Base-by-base conservation (phyloP, 2,888 invertebrate genomes). In the Aplocera efformata region DNA sequence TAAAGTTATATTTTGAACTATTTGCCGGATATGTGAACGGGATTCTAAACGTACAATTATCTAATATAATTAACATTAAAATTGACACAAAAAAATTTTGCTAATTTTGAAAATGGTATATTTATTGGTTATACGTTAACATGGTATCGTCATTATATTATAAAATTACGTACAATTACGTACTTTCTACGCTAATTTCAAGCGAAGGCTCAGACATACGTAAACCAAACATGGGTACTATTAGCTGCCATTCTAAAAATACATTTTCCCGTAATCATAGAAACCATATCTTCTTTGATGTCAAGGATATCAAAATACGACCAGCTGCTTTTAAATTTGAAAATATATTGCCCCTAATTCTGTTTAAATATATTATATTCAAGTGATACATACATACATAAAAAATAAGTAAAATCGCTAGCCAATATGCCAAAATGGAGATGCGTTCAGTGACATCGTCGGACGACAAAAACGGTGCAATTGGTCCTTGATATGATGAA, bases 81-180 rank as follows among this genome's bases (percentile, higher is more conserved):
- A 73, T 73, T 72, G 73, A 74, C 72, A 58, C 59, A 67, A 58
- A 67, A 52, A 51, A 52, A 49, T 50, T 54, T 52, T 36, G 29
- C 45, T 53, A 54, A 46, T 48, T 48, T 36, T 6, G 24, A 23
- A 35, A 41, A 34, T 24, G 10, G 25, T 26, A 3, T 45, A 25
- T 31, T 24, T 8, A 30, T 27, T 21, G 32, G 26, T 31, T 39
- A 32, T 33, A 33, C n/a, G 26, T 32, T 42, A 29, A 41, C 13
- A 23, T 32, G 32, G n/a, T 29, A 27, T 33, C 36, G 24, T 34
- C 7, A 27, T 3, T 27, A 28, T 42, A n/a, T n/a, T 36, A 42
- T 31, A 37, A 42, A 36, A 31, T 53, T 48, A 56, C 47, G 42
- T 48, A 44, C 47, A 31, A 37, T 37, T 49, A 46, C 41, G 39